Conservation (phyloP, 2,113 vertebrate species). For the Corydoras maculifer region DNA sequence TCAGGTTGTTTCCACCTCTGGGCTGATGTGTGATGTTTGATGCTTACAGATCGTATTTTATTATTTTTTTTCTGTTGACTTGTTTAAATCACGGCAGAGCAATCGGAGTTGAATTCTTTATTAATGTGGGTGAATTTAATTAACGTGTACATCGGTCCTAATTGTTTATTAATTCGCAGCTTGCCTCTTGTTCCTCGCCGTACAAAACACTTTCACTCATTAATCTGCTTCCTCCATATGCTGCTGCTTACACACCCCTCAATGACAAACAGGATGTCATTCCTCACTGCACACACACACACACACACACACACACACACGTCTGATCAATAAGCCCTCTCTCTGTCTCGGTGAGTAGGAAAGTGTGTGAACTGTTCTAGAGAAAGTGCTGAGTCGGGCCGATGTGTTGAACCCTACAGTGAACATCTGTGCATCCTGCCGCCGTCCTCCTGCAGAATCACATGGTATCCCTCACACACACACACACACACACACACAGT, state of each 20-base stretch:
- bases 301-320: conserved; percentile 48
- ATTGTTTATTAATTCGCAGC: no score
- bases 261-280: conserved; percentile 42
- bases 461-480: background rate
- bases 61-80: no score
- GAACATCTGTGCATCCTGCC: conserved; percentile 67
- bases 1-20: no score
- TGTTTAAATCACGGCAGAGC: no score
- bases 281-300: conserved; percentile 51
- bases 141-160: no score
- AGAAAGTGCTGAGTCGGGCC: conserved; percentile 62
- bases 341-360: conserved; percentile 47
- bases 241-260: conserved; percentile 4
- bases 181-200: background rate
- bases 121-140: no score
- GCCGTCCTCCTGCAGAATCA: conserved; percentile 4
- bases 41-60: no score
- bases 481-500: background rate
- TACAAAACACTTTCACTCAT: background rate
- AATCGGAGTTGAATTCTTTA: no score
- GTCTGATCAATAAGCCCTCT: conserved; percentile 59
- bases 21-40: no score
- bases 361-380: conserved; percentile 58
- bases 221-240: background rate
- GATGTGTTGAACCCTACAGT: conserved; percentile 61